These are phyloP conservation scores for Stenoptilia bipunctidactyla DNA, from an alignment of 2,888 invertebrate genomes.

Conservation along the genomic window DNA sequence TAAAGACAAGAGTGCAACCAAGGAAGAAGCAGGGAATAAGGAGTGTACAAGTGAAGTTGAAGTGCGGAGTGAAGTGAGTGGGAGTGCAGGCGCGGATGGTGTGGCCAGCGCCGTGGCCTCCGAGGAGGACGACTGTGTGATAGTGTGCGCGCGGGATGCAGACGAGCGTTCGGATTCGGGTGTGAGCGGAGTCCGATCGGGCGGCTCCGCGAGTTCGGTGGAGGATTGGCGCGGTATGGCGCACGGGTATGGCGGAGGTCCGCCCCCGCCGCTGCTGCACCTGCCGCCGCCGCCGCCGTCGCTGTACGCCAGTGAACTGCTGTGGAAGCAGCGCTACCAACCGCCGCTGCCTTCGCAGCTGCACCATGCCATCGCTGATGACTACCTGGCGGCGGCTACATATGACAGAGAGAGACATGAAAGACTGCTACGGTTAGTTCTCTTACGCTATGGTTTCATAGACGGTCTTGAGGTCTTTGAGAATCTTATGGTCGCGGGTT, in stretches of 20 bases:
- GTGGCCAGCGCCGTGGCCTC: constrained; percentile 68
- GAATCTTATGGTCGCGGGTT: no score
- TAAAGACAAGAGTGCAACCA: constrained; percentile 55
- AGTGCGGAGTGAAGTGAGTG: constrained; percentile 61
- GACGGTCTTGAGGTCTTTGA: no score
- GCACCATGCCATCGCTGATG: constrained; percentile 64
- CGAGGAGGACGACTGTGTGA: constrained; percentile 76
- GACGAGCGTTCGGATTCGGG: constrained; percentile 76
- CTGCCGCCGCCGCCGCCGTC: constrained; percentile 61
- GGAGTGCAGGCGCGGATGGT: constrained; percentile 58
- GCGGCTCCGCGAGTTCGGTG: constrained; percentile 80
- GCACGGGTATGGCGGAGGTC: constrained; percentile 79
- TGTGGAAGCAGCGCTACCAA: constrained; percentile 74
- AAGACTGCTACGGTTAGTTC: constrained; percentile 75
- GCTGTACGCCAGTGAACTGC: constrained; percentile 67
- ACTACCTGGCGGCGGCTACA: constrained; percentile 63
- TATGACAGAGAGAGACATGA: constrained; percentile 77
- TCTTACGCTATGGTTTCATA: no score
- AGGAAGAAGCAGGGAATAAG: constrained; percentile 41
- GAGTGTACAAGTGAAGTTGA: constrained; percentile 50
- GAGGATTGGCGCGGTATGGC: constrained; percentile 83
- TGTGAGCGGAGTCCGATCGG: constrained; percentile 81
- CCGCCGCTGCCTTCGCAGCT: constrained; percentile 64
- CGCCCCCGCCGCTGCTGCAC: constrained; percentile 64
- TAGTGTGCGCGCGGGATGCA: constrained; percentile 73